Conservation (phyloP, 2,797 vertebrate species). For the Coendou prehensilis region DNA sequence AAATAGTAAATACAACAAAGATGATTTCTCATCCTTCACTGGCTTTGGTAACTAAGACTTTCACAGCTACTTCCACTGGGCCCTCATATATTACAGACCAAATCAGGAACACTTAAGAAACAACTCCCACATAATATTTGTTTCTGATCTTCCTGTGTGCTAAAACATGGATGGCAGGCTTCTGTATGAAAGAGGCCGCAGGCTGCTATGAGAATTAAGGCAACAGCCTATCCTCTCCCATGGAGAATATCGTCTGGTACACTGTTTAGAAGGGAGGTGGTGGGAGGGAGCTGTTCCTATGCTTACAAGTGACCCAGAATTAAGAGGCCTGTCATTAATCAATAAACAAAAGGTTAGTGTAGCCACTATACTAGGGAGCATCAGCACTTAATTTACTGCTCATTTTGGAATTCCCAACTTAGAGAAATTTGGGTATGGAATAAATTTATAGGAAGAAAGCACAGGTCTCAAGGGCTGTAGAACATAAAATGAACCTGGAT, state of each 20-base stretch:
- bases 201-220: background rate
- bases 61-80: background rate
- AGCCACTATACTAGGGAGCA: background rate
- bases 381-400: background rate
- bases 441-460: conserved; percentile 31
- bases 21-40: conserved; percentile 2
- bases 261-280: background rate
- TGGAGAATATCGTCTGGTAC: background rate
- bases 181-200: background rate
- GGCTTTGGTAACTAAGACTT: background rate
- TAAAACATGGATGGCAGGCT: background rate
- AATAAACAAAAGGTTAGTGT: conserved; percentile 1
- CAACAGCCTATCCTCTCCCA: background rate
- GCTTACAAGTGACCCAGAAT: background rate
- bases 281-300: background rate
- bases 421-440: background rate
- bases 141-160: background rate
- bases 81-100: background rate
- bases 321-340: background rate
- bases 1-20: background rate
- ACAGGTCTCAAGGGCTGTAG: background rate
- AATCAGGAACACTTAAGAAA: conserved; percentile 19
- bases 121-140: background rate
- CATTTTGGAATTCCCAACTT: conserved; percentile 9
- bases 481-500: conserved; percentile 7